Evolutionary conservation across 2,888 invertebrate species (phyloP).

Genomic region (Maniola hyperantus): DNA sequence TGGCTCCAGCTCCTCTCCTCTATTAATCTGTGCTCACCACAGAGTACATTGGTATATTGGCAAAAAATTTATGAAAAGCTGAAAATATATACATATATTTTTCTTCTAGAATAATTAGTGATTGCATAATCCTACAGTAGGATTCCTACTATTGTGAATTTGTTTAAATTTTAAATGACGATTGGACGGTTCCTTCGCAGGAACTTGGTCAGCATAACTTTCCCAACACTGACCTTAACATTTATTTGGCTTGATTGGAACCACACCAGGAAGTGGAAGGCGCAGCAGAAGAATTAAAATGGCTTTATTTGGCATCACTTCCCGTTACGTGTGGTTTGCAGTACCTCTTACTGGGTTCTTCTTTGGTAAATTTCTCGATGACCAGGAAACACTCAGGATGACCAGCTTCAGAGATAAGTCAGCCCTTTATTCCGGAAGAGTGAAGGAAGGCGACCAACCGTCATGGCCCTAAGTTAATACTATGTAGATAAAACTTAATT

Average conservation of each 20-base stretch:
- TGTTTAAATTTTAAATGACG: conserved; percentile 70
- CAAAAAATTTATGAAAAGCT: too few relatives aligned
- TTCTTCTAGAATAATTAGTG: too few relatives aligned
- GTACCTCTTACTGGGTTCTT: conserved; percentile 83
- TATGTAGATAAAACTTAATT: neutral
- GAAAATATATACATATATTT: too few relatives aligned
- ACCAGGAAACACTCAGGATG: conserved; percentile 87
- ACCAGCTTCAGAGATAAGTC: conserved; percentile 90
- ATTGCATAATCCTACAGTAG: too few relatives aligned
- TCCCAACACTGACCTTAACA: conserved; percentile 83
- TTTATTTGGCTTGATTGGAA: conserved; percentile 88
- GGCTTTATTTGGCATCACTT: conserved; percentile 82
- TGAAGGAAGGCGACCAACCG: conserved; percentile 86
- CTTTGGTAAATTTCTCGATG: conserved; percentile 86
- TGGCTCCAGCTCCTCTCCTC: too few relatives aligned
- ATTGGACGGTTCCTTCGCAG: conserved; percentile 76
- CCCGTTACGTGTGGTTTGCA: conserved; percentile 72
- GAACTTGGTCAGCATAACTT: conserved; percentile 86
- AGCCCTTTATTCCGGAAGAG: conserved; percentile 86
- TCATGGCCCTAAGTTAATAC: conserved; percentile 85
- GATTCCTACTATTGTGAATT: too few relatives aligned
- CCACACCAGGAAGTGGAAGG: conserved; percentile 89
- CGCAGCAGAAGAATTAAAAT: conserved; percentile 56
- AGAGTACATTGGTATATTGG: too few relatives aligned
- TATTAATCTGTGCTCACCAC: too few relatives aligned